These are phyloP conservation scores for Catharus fuscescens DNA, from an alignment of 2,113 vertebrate genomes.

Conservation along the genomic window DNA sequence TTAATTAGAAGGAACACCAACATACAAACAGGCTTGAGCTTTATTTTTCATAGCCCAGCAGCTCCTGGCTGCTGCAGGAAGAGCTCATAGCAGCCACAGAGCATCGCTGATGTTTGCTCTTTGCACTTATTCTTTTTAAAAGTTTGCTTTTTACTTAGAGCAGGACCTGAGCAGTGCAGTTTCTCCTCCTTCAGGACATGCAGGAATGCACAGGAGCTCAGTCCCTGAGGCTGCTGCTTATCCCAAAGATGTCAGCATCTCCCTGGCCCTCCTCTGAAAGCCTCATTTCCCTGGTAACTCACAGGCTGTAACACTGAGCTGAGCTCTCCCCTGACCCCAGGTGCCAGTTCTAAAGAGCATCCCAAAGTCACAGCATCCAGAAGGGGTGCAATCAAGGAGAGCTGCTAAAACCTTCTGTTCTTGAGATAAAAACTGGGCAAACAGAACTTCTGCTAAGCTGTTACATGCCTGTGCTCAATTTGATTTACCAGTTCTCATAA, in stretches of 20 bases:
- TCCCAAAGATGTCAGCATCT: not conserved
- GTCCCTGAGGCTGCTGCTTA: not conserved
- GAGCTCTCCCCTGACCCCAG: not conserved
- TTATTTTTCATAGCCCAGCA: not conserved
- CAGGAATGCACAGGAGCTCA: not conserved
- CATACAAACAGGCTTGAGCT: not conserved
- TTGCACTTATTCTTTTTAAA: not conserved
- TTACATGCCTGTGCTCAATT: not conserved
- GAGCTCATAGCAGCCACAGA: not conserved
- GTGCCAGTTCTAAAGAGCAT: not conserved
- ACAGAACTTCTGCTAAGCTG: not conserved
- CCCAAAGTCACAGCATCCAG: not conserved
- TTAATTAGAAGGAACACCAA: not conserved
- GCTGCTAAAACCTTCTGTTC: not conserved
- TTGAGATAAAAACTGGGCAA: not conserved
- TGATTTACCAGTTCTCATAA: not conserved
- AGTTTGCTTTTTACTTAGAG: not conserved
- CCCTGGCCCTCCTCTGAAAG: rapidly evolving
- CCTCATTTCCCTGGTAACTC: not conserved
- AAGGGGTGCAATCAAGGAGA: not conserved
- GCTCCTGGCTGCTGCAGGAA: not conserved
- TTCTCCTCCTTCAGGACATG: not conserved
- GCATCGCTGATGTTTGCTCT: rapidly evolving
- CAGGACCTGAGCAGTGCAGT: not conserved
- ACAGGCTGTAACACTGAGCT: not conserved